Base-by-base conservation (phyloP, 2,797 vertebrate species). In the Staurois parvus region DNA sequence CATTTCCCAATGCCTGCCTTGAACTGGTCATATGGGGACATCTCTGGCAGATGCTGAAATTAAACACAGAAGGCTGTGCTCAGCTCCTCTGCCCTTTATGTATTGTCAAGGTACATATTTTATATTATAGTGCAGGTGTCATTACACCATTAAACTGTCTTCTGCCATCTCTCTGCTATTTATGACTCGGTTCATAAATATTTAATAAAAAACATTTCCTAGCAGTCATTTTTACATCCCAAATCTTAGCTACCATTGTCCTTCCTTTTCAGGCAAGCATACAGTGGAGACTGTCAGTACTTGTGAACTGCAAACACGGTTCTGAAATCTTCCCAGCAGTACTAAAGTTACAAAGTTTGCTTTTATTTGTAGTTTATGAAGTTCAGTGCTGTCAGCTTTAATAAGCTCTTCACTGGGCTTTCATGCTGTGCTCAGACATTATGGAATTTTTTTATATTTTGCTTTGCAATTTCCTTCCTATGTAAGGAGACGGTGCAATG, bases 201-300 rank as follows among this genome's bases (percentile, higher is more conserved):
- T 64, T 64, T 64, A 64, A 64, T 64, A 32, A 29, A 64, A 64
- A 64, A 64, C 59, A 64, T 76, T 76, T 62, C 28, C 13, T 37
- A 2, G 48, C 59, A 64, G 26, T 64, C 12, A 26, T 64, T 64
- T 64, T 64, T 64, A 64, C 24, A 64, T 26, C 11, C 21, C 59
- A 64, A 11, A 11, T 64, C n/a, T 24, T 11, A 11, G 59, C 59
- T 64, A 3, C 5, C 59, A 64, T 64, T 26, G 59, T 21, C 59
- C n/a, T 26, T 64, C 2, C 24, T 52, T 52, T 52, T 19, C 48
- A 17, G 48, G 48, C 13, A 52, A 52, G 13, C 48, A 52, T 17
- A 52, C 48, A 52, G 10, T 52, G 48, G 48, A 19, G 48, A 52
- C 15, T 52, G 48, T 19, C 48, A 52, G 48, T 52, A 19, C 15